A percentile compares a stretch with the other conserved stretches of the same genome.
Evolutionary conservation across 2,888 invertebrate genomes (phyloP).

Genomic region (Callosobruchus maculatus): DNA sequence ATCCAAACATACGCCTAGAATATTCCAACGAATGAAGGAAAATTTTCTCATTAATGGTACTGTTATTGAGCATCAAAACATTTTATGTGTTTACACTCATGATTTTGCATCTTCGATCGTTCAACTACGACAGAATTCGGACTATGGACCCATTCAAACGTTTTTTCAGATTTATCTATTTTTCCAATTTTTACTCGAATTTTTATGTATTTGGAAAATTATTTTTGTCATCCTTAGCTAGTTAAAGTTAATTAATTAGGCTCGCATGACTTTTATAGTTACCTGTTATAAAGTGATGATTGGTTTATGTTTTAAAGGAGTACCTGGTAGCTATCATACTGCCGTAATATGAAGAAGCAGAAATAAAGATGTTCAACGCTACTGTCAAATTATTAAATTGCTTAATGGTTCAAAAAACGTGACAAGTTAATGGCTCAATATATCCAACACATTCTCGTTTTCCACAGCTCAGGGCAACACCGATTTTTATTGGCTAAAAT

Average conservation of each 20-base stretch:
- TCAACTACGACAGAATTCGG: background rate
- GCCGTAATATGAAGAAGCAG: no score
- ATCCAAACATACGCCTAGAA: background rate
- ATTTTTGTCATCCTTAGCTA: background rate
- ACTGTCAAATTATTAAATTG: no score
- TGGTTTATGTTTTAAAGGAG: no score
- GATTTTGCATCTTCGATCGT: background rate
- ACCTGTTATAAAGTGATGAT: no score
- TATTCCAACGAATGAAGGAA: background rate
- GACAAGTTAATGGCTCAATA: no score
- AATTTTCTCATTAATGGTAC: background rate
- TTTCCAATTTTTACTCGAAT: background rate
- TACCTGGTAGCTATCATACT: no score
- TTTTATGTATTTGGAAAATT: background rate
- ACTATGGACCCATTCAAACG: background rate
- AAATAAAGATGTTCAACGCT: no score
- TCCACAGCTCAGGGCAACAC: no score
- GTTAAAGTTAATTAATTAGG: background rate
- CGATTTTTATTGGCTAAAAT: no score
- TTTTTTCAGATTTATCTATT: background rate
- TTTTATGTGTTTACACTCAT: background rate
- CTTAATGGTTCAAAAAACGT: no score
- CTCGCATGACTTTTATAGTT: background rate
- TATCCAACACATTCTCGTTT: no score
- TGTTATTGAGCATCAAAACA: background rate